Evolutionary conservation across 2,888 invertebrate genomes (phyloP), one percentile per base, ranked within the genome.

Genomic region (Pammene aurita): DNA sequence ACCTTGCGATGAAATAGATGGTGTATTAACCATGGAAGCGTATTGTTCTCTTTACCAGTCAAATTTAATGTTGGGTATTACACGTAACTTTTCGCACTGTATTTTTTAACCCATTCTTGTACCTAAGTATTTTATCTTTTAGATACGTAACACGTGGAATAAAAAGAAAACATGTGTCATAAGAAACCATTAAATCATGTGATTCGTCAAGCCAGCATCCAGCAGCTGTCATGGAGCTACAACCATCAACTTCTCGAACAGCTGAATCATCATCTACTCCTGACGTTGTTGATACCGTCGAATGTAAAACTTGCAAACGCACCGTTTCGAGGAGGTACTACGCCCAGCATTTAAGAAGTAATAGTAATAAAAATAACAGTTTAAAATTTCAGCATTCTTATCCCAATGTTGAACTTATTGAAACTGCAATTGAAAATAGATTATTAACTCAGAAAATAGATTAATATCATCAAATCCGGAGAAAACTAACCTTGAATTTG

Each of bases 261-360:
- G 42, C 42, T 42, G 42, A 42, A 1, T 10, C 42, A 42, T 10
- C 42, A 42, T 42, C 42, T 11, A 42, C 42, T 11, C 42, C 42
- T 11, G 42, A 5, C 46, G 14, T 46, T 46, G 46, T 5, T 60
- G 60, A 60, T 34, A 46, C 46, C 34, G 60, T 46, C 10, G 60
- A 60, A 14, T 60, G 60, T 14, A 60, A 60, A 46, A 60, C 34
- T 14, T 46, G 60, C 60, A 46, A 60, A n/a, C 46, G n/a, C n/a
- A n/a, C n/a, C n/a, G n/a, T n/a, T n/a, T n/a, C n/a, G n/a, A n/a
- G n/a, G n/a, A n/a, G n/a, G n/a, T n/a, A n/a, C n/a, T n/a, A n/a
- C n/a, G n/a, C n/a, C n/a, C n/a, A n/a, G n/a, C n/a, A n/a, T n/a
- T 34, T 60, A 48, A 60, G 46, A 42, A 46, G 60, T 35, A 60